Percentiles rank a stretch among this genome's conserved stretches.
Evolutionary conservation across 2,888 invertebrate species (phyloP).

Genomic region (Agonopterix heracliana): DNA sequence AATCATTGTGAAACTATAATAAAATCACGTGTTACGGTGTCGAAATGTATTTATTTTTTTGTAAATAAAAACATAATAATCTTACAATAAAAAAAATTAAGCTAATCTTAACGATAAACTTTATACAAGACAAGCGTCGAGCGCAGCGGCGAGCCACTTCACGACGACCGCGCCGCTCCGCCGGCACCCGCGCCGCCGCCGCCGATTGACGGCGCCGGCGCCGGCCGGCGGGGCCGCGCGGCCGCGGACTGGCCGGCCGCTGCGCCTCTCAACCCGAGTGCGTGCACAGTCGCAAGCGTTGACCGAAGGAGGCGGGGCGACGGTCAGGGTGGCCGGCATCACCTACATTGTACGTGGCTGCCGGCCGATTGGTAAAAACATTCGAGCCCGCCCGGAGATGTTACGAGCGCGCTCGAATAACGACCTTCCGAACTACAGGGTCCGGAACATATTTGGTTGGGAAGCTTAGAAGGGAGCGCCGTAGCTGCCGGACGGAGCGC

Average conservation of each 20-base stretch:
- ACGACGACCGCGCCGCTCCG: conserved; percentile 5
- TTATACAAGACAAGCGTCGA: conserved; percentile 69
- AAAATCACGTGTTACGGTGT: conserved; percentile 54
- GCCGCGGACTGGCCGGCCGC: conserved; percentile 59
- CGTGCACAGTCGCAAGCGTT: conserved; percentile 73
- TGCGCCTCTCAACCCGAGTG: conserved; percentile 55
- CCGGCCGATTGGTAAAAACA: conserved; percentile 51
- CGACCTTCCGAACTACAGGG: conserved; percentile 33
- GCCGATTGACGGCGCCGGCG: conserved; percentile 10
- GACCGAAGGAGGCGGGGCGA: conserved; percentile 41
- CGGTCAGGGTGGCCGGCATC: conserved; percentile 43
- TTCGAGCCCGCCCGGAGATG: conserved; percentile 47
- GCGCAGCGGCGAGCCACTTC: conserved; percentile 66
- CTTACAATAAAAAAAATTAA: conserved; percentile 57
- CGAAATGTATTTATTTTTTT: conserved; percentile 76
- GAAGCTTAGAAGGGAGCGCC: conserved; percentile 77
- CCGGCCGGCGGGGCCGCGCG: conserved; percentile 1
- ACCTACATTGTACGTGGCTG: conserved; percentile 72
- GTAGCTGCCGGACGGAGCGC: conserved; percentile 81
- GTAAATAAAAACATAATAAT: conserved; percentile 63
- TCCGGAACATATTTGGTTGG: conserved; percentile 26
- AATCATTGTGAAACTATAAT: conserved; percentile 3
- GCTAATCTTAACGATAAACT: conserved; percentile 66
- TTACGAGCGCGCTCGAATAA: conserved; percentile 50
- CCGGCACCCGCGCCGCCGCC: conserved; percentile 11